A percentile compares a stretch with the other conserved stretches of the same genome.
Evolutionary conservation across 1,140 invertebrate species (phyloP).

Genomic region (Galleria mellonella): DNA sequence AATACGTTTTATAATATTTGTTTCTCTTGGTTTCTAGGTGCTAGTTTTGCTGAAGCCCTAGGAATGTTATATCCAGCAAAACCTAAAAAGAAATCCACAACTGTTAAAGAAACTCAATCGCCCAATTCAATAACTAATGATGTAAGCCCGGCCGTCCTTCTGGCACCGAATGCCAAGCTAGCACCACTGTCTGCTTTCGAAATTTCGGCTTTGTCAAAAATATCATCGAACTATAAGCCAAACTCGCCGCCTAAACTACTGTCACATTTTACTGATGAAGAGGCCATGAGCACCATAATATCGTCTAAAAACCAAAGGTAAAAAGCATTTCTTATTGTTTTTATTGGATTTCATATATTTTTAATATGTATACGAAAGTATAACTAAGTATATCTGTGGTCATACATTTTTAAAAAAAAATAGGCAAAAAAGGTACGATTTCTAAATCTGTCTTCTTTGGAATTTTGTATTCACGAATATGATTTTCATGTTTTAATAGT

Average conservation of each 20-base stretch:
- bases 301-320: conserved; percentile 78
- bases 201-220: conserved; percentile 80
- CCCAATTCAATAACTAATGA: conserved; percentile 39
- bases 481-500: too few relatives aligned
- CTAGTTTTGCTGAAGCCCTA: conserved; percentile 87
- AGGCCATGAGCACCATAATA: conserved; percentile 80
- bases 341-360: neutral
- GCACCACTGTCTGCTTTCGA: conserved; percentile 79
- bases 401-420: too few relatives aligned
- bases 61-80: conserved; percentile 79
- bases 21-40: conserved; percentile 62
- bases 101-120: conserved; percentile 33
- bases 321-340: neutral
- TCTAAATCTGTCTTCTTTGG: too few relatives aligned
- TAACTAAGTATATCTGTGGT: conserved; percentile 9
- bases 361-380: neutral
- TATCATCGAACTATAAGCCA: conserved; percentile 87
- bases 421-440: too few relatives aligned
- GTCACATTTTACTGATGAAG: conserved; percentile 75
- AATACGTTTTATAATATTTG: neutral
- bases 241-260: conserved; percentile 59
- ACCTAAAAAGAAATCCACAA: conserved; percentile 53
- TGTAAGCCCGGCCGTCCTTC: conserved; percentile 68
- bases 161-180: conserved; percentile 78
- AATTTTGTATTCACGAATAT: too few relatives aligned